Conservation (phyloP, 2,797 vertebrate genomes). For the Chrysocyon brachyurus region DNA sequence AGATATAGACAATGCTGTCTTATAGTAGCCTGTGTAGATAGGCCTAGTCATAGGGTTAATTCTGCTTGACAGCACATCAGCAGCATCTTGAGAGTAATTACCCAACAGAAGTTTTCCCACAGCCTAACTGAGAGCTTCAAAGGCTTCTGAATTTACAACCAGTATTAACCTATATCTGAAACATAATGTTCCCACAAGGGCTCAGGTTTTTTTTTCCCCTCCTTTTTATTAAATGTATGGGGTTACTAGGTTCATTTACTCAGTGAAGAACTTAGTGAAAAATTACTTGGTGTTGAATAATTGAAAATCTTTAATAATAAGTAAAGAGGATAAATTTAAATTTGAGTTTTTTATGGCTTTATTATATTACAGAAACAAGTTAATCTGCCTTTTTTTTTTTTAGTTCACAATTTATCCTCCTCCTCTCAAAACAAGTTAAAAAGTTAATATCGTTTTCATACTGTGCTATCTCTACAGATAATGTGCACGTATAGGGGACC, state of each 20-base stretch:
- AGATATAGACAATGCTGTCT: constrained; percentile 90
- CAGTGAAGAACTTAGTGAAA: constrained; percentile 86
- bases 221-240: constrained; percentile 88
- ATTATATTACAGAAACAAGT: constrained; percentile 82
- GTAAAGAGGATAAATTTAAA: constrained; percentile 82
- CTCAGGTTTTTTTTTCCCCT: constrained; percentile 86
- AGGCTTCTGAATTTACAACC: constrained; percentile 92
- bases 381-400: constrained; percentile 77
- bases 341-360: constrained; percentile 79
- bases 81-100: constrained; percentile 92
- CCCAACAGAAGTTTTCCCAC: constrained; percentile 93
- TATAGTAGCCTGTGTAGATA: constrained; percentile 88
- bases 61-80: constrained; percentile 92
- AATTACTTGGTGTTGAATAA: constrained; percentile 85
- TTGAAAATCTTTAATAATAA: constrained; percentile 84
- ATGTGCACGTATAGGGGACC: not conserved
- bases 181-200: constrained; percentile 91
- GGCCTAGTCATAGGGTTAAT: constrained; percentile 90
- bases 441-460: constrained; percentile 65
- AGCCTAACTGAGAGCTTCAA: constrained; percentile 92
- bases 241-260: constrained; percentile 89
- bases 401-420: not conserved
- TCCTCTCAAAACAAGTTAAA: constrained; percentile 67
- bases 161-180: constrained; percentile 93
- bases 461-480: constrained; percentile 4